Percentiles rank a stretch among this genome's conserved stretches.
Conservation (phyloP, 1,140 invertebrate species). For the Nasonia vitripennis region DNA sequence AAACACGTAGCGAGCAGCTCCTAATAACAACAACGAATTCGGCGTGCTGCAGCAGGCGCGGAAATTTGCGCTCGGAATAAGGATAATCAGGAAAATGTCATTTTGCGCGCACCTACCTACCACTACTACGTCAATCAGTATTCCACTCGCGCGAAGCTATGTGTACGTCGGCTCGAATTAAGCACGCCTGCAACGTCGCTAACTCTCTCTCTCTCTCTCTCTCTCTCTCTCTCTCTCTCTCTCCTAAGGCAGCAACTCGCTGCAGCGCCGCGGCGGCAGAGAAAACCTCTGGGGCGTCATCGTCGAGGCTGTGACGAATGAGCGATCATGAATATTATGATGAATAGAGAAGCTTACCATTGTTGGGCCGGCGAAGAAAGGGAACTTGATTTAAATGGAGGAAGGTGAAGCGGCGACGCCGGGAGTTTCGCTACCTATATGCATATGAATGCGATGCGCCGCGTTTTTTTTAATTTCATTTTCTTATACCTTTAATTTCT, state of each 20-base stretch:
- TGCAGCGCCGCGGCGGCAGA: not conserved
- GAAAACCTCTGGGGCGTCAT: slow-evolving; percentile 14
- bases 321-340: slow-evolving; percentile 53
- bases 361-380: slow-evolving; percentile 40
- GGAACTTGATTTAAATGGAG: slow-evolving; percentile 47
- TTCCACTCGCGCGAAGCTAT: slow-evolving; percentile 40
- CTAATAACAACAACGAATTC: not conserved
- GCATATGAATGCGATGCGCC: slow-evolving; percentile 36
- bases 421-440: slow-evolving; percentile 54
- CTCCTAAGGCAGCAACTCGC: not conserved
- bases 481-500: not conserved
- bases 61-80: slow-evolving; percentile 37
- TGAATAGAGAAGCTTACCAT: slow-evolving; percentile 48
- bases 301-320: slow-evolving; percentile 31
- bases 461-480: not conserved
- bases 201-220: not conserved
- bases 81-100: slow-evolving; percentile 47
- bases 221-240: not conserved
- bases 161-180: slow-evolving; percentile 37
- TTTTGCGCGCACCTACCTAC: slow-evolving; percentile 2
- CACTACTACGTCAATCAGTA: slow-evolving; percentile 42
- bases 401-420: slow-evolving; percentile 35
- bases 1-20: not conserved
- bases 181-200: slow-evolving; percentile 26
- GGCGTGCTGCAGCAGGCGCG: too few relatives aligned